Evolutionary conservation across 1,140 invertebrate genomes (phyloP).

Genomic region (Lethrus apterus): DNA sequence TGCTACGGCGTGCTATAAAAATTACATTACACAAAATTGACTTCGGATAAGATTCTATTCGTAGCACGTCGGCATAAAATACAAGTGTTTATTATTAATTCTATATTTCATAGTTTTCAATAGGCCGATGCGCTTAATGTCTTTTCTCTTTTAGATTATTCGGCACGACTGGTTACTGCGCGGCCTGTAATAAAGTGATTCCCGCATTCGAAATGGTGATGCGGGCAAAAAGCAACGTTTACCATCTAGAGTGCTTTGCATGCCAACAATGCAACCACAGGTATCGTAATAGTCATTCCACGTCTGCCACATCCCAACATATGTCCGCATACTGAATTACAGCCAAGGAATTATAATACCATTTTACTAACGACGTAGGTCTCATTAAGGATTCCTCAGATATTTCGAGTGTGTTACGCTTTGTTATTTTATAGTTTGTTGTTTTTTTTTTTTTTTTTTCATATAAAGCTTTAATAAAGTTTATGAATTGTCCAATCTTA

Average conservation of each 20-base stretch:
- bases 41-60: slow-evolving; percentile 29
- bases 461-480: neutral
- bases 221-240: slow-evolving; percentile 88
- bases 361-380: slow-evolving; percentile 11
- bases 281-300: slow-evolving; percentile 46
- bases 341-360: slow-evolving; percentile 19
- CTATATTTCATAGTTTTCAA: too few relatives aligned
- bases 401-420: slow-evolving; percentile 1
- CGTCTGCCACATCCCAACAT: slow-evolving; percentile 2
- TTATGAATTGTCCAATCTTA: too few relatives aligned
- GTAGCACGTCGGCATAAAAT: slow-evolving; percentile 19
- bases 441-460: neutral
- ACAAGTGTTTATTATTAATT: slow-evolving; percentile 11
- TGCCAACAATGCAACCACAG: slow-evolving; percentile 95
- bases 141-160: slow-evolving; percentile 64
- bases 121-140: too few relatives aligned
- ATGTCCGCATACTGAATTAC: slow-evolving; percentile 9
- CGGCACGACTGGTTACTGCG: slow-evolving; percentile 86
- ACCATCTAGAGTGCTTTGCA: slow-evolving; percentile 93
- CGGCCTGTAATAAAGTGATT: slow-evolving; percentile 87
- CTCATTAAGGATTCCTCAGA: slow-evolving; percentile 5
- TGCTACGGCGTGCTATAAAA: slow-evolving; percentile 32
- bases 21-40: slow-evolving; percentile 37
- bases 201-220: slow-evolving; percentile 97
- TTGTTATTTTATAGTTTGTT: neutral